phyloP scores from a whole-genome alignment of 2,113 vertebrate species.

The Perca flavescens region DNA sequence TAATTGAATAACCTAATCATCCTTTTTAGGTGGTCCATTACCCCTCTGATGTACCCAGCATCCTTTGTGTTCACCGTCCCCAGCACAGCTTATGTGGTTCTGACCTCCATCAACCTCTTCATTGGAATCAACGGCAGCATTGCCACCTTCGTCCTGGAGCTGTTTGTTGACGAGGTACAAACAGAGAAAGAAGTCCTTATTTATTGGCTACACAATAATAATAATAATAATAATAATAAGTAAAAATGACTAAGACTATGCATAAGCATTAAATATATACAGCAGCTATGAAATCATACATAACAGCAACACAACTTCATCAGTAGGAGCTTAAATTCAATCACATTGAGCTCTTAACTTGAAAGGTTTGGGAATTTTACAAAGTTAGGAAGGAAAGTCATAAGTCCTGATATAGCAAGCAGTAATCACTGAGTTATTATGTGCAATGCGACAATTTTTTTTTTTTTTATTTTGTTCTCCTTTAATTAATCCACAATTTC shows the following conservation, averaged over 20 bases:
- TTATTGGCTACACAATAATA: neutral
- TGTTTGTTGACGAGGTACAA: slow-evolving; percentile 85
- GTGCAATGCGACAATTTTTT: neutral
- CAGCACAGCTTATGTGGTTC: slow-evolving; percentile 87
- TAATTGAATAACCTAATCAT: neutral
- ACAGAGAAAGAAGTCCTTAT: neutral
- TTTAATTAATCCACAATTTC: neutral
- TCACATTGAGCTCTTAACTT: neutral
- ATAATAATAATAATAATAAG: neutral
- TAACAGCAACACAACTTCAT: neutral
- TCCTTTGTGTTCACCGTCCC: slow-evolving; percentile 87
- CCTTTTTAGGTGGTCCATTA: slow-evolving; percentile 85
- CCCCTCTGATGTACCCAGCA: slow-evolving; percentile 88
- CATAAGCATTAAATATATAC: neutral
- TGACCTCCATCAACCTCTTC: slow-evolving; percentile 87
- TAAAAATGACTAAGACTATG: neutral
- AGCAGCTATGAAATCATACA: neutral
- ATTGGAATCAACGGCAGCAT: slow-evolving; percentile 88
- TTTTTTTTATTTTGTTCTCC: neutral
- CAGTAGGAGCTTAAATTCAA: neutral
- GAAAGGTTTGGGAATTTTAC: neutral
- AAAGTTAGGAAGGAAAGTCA: neutral
- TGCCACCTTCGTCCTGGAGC: slow-evolving; percentile 87
- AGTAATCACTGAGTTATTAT: neutral
- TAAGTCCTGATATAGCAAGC: neutral